A percentile compares a stretch with the other conserved stretches of the same genome.
phyloP scores from a whole-genome alignment of 2,888 invertebrate species.

The Drosophila subsilvestris region DNA sequence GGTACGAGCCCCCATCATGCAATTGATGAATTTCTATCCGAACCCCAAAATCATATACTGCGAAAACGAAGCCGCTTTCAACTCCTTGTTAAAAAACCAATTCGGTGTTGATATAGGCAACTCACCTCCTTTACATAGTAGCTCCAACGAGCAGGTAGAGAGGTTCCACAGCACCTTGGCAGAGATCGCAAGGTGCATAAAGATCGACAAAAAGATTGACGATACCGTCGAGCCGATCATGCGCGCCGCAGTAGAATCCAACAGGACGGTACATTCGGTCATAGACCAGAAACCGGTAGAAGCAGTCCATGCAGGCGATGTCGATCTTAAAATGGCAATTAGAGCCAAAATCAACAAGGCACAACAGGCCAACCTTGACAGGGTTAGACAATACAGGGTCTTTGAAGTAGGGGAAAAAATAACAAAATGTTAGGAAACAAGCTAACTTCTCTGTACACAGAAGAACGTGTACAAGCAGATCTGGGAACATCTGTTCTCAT shows the following conservation, averaged over 20 bases:
- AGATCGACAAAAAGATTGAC: too few relatives aligned
- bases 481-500: too few relatives aligned
- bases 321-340: too few relatives aligned
- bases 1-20: too few relatives aligned
- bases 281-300: background rate
- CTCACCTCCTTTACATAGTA: too few relatives aligned
- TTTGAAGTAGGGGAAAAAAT: constrained; percentile 13
- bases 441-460: constrained; percentile 1
- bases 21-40: background rate
- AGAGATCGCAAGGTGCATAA: too few relatives aligned
- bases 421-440: constrained; percentile 12
- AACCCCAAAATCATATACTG: constrained; percentile 1
- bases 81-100: background rate
- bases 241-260: constrained; percentile 10
- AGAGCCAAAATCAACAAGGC: background rate
- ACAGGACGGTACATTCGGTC: constrained; percentile 8
- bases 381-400: background rate
- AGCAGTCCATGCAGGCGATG: background rate
- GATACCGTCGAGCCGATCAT: constrained; percentile 9
- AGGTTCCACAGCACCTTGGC: too few relatives aligned
- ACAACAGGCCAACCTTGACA: constrained; percentile 7
- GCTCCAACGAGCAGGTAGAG: too few relatives aligned
- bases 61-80: background rate
- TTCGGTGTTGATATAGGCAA: too few relatives aligned
- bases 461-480: too few relatives aligned